These are phyloP conservation scores for Geophilus truncorum DNA, from an alignment of 2,888 invertebrate genomes.

Conservation along the genomic window DNA sequence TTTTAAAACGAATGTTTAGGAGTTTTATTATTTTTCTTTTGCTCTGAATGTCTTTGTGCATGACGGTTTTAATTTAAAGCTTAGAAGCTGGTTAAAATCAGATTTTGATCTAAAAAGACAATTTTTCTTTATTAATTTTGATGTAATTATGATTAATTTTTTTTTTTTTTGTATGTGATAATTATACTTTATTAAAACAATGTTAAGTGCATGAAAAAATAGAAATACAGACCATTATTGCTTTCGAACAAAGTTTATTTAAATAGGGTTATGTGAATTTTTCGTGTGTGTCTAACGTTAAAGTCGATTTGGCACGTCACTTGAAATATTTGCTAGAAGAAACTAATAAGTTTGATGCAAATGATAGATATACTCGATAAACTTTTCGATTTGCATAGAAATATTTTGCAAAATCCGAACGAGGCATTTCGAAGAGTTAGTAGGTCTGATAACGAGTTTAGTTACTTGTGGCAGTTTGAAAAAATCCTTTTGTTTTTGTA, in stretches of 20 bases:
- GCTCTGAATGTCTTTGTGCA: not conserved
- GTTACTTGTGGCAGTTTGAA: not conserved
- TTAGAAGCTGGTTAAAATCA: not conserved
- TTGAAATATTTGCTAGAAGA: not conserved
- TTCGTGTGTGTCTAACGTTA: not conserved
- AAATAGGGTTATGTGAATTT: too few species aligned
- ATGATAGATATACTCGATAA: not conserved
- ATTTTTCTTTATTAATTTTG: not conserved
- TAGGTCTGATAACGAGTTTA: not conserved
- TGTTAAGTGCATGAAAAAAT: too few species aligned
- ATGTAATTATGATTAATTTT: not conserved
- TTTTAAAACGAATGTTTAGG: not conserved
- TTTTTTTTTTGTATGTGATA: not conserved
- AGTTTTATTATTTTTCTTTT: not conserved
- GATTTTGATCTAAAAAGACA: not conserved
- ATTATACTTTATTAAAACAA: not conserved
- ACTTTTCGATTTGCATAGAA: not conserved
- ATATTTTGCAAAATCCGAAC: not conserved
- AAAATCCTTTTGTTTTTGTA: not conserved
- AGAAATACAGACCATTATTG: too few species aligned
- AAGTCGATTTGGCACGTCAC: not conserved
- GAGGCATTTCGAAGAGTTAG: not conserved
- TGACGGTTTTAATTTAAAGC: not conserved
- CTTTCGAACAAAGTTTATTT: too few species aligned
- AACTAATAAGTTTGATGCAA: not conserved